These are phyloP conservation scores for Unio pictorum DNA, from an alignment of 2,888 invertebrate species.

Conservation along the genomic window DNA sequence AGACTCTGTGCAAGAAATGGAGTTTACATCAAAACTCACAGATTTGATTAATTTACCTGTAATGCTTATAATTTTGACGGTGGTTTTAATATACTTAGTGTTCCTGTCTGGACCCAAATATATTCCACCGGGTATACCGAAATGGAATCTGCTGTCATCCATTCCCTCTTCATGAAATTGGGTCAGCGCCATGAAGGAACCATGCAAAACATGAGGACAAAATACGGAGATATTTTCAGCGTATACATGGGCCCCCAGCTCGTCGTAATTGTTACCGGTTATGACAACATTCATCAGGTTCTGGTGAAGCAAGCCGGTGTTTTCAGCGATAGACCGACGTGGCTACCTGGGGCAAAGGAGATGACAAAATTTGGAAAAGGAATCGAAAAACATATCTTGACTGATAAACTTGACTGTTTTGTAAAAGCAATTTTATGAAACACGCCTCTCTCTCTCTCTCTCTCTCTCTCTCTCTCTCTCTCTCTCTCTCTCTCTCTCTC, in stretches of 20 bases:
- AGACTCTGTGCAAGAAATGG: background rate
- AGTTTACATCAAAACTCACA: conserved; percentile 10
- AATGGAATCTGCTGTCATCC: conserved; percentile 12
- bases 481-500: too few relatives aligned
- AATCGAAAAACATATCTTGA: too few relatives aligned
- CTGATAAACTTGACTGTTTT: too few relatives aligned
- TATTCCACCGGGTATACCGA: conserved; percentile 22
- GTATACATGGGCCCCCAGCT: conserved; percentile 16
- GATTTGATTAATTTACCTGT: conserved; percentile 13
- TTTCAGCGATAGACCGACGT: conserved; percentile 22
- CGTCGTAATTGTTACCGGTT: conserved; percentile 21
- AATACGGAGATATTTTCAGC: conserved; percentile 29
- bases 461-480: too few relatives aligned
- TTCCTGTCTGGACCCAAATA: conserved; percentile 9
- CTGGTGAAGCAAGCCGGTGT: conserved; percentile 20
- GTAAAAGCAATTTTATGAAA: too few relatives aligned
- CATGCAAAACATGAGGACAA: conserved; percentile 8
- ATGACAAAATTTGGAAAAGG: too few relatives aligned
- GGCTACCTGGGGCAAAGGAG: conserved; percentile 1
- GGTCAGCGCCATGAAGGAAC: conserved; percentile 7
- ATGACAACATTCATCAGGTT: conserved; percentile 27
- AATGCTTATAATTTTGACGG: conserved; percentile 10
- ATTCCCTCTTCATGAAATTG: conserved; percentile 6
- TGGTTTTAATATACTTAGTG: conserved; percentile 10
- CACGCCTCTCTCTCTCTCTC: too few relatives aligned